phyloP scores from a whole-genome alignment of 1,140 invertebrate genomes.

The Dinothrombium tinctorium region DNA sequence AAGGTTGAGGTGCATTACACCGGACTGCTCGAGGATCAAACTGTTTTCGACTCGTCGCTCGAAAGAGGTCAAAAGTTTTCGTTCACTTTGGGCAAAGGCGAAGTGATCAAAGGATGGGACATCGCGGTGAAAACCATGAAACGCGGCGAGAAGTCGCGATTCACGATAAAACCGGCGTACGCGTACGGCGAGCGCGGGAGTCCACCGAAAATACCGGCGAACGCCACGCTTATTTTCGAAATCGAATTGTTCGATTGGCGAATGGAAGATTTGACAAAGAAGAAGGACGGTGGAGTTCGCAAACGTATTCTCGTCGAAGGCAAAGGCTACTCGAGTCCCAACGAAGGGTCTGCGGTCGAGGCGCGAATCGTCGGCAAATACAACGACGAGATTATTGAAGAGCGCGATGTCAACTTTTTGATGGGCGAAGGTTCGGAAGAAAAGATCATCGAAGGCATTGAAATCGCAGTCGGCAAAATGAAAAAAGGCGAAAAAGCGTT shows the following conservation, averaged over 20 bases:
- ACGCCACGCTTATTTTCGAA: slow-evolving; percentile 54
- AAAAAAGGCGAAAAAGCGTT: slow-evolving; percentile 50
- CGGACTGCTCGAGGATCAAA: slow-evolving; percentile 57
- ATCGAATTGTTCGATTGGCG: slow-evolving; percentile 54
- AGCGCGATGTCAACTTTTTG: slow-evolving; percentile 50
- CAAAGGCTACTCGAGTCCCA: slow-evolving; percentile 38
- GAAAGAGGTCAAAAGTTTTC: slow-evolving; percentile 55
- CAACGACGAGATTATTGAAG: slow-evolving; percentile 38
- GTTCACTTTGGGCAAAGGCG: slow-evolving; percentile 39
- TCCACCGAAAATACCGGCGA: slow-evolving; percentile 67
- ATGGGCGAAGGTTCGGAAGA: slow-evolving; percentile 59
- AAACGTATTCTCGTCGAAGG: slow-evolving; percentile 42
- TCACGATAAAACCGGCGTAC: slow-evolving; percentile 72
- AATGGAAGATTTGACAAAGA: slow-evolving; percentile 52
- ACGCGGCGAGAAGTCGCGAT: slow-evolving; percentile 52
- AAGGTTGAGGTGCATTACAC: slow-evolving; percentile 76
- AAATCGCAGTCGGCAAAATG: slow-evolving; percentile 59
- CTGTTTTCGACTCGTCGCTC: slow-evolving; percentile 74
- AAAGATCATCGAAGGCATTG: slow-evolving; percentile 54
- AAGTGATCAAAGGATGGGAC: slow-evolving; percentile 87
- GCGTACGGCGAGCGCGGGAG: slow-evolving; percentile 65
- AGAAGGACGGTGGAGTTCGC: slow-evolving; percentile 50
- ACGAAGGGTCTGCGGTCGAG: slow-evolving; percentile 50
- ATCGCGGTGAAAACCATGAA: slow-evolving; percentile 82
- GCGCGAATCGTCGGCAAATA: slow-evolving; percentile 52